Evolutionary conservation across 1,140 invertebrate genomes (phyloP).

Genomic region (Saccostrea glomerata): DNA sequence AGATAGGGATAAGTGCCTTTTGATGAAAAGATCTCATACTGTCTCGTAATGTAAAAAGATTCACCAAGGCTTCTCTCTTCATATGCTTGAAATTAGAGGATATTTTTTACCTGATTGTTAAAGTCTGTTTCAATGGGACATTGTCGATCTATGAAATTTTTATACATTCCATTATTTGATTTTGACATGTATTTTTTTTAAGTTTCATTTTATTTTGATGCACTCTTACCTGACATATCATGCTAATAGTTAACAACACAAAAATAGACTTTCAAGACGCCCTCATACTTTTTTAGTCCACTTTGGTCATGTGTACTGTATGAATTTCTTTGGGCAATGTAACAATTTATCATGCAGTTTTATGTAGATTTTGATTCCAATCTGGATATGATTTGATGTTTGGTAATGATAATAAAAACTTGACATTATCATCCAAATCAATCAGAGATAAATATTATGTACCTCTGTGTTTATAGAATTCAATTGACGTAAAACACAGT

Average conservation of each 20-base stretch:
- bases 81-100: background rate
- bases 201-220: too few relatives aligned
- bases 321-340: too few relatives aligned
- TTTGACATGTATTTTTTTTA: too few relatives aligned
- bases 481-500: background rate
- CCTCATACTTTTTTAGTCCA: too few relatives aligned
- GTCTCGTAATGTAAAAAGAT: conserved; percentile 11
- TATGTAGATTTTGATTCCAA: background rate
- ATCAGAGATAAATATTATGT: background rate
- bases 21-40: conserved; percentile 15
- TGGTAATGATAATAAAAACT: conserved; percentile 7
- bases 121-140: background rate
- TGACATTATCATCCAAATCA: conserved; percentile 12
- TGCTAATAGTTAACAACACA: too few relatives aligned
- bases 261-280: too few relatives aligned
- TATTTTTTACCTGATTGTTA: background rate
- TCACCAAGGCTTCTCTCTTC: background rate
- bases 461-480: background rate
- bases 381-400: background rate
- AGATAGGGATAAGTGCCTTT: conserved; percentile 3
- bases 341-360: too few relatives aligned
- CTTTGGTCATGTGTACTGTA: too few relatives aligned
- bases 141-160: background rate
- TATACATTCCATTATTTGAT: too few relatives aligned
- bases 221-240: too few relatives aligned